Base-by-base conservation (phyloP, 23 tunicate species). In the Styela clava region DNA sequence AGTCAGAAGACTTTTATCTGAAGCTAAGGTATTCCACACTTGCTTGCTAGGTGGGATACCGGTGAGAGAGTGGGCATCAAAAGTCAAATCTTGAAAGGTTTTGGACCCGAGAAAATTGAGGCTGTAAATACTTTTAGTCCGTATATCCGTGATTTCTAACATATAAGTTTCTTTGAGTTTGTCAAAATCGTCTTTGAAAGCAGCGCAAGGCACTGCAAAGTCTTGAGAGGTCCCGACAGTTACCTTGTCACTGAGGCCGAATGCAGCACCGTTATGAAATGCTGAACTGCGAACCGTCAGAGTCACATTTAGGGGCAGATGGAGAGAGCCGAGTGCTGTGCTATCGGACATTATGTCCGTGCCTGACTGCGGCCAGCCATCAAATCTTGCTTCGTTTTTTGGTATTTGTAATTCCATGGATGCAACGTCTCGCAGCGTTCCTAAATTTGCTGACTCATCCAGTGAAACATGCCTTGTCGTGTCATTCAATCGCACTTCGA, bases 361-460 rank as follows among this genome's bases (percentile, higher is more conserved):
- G 71, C 69, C 64, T 5, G 0, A 16, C 5, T 35, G 30, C 16
- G 95, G 98, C 98, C 98, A 94, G n/a, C 76, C 64, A 34, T 91
- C 89, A 78, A 91, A 91, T 28, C 63, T 30, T 22, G 89, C 73
- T 69, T 91, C 97, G 5, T 64, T n/a, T 16, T 64, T 67, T 29
- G 90, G 85, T 24, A 91, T 91, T 0, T 85, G 87, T 34, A 85
- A 68, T 56, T 91, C 90, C 44, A 91, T 85, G 1, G 97, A 69
- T 27, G 90, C 87, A 51, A 91, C 82, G 69, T 85, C 80, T 63
- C 88, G 88, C 62, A 76, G 26, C 26, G 65, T 76, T 44, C 31
- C 26, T 1, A 76, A 23, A 76, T 24, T 52, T 19, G 81, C 81
- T 26, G 81, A 44, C 24, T 51, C 81, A 56, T 76, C 81, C 18